Evolutionary conservation across 2,797 vertebrate genomes (phyloP).

Genomic region (Orientallactaga sibirica): DNA sequence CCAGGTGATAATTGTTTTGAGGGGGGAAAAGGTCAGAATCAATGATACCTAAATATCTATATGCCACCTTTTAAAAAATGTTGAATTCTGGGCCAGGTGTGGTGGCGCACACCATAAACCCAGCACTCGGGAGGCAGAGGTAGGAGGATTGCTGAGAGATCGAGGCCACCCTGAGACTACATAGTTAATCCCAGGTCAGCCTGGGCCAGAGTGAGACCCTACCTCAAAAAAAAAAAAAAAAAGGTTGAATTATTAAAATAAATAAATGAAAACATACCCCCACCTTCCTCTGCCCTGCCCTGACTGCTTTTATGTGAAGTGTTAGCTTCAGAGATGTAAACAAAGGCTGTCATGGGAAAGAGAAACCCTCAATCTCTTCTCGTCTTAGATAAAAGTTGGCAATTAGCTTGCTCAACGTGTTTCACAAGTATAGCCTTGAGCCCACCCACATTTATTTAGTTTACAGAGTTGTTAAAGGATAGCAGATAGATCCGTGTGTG

Average conservation of each 20-base stretch:
- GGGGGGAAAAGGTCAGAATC: too few relatives aligned
- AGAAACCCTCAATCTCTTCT: not conserved
- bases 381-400: not conserved
- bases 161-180: too few relatives aligned
- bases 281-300: not conserved
- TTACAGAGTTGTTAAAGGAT: not conserved
- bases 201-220: too few relatives aligned
- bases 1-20: too few relatives aligned
- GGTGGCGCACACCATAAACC: too few relatives aligned
- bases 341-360: not conserved
- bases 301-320: not conserved
- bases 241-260: not conserved
- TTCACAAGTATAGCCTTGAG: not conserved
- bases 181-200: too few relatives aligned
- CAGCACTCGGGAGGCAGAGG: too few relatives aligned
- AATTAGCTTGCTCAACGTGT: slow-evolving; percentile 1
- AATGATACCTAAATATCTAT: too few relatives aligned
- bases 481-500: not conserved
- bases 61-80: not conserved
- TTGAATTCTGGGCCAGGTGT: too few relatives aligned
- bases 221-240: not conserved
- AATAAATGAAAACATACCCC: not conserved
- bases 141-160: too few relatives aligned
- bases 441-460: not conserved
- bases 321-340: not conserved